Evolutionary conservation across 2,888 invertebrate genomes (phyloP), one percentile per base, ranked within the genome.

Genomic region (Heliconius aoede): DNA sequence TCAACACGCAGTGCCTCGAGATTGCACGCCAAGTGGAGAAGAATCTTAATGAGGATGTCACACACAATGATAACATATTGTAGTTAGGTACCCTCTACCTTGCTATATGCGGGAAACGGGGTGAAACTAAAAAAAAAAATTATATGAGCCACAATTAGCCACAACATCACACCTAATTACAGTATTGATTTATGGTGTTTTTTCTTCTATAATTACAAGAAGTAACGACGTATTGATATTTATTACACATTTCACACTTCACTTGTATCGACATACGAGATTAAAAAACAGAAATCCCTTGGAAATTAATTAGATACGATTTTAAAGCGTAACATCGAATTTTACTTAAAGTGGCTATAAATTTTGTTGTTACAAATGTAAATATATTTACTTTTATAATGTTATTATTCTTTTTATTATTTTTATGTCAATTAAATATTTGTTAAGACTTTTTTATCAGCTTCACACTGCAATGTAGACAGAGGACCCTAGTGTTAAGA

Each of bases 301-400:
- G 36, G 24, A 26, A 69, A 69, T 21, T 26, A 28, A 51, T 69
- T 69, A 69, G 68, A 30, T 69, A 28, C 30, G 68, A 69, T 69
- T 30, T 28, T 69, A 5, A 69, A 69, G 3, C 30, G 9, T 69
- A 21, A 51, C 21, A 1, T 67, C 18, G 26, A 46, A 9, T 60
- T 60, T 60, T 60, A 60, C 7, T 60, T 60, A 15, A 5, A 60
- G 5, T 26, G 13, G 18, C 62, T 30, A 21, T 30, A 62, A 62
- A 62, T 62, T 21, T 62, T 30, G 24, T 58, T 8, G 55, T n/a
- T 55, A n/a, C 3, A n/a, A 9, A 51, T 9, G 51, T 55, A 8
- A 21, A 55, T 55, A 8, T 51, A 51, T 51, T n/a, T 18, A 18
- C 46, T 18, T 18, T 46, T 46, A 7, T 46, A 7, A 46, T 46